Evolutionary conservation across 1,140 invertebrate species (phyloP).

Genomic region (Drosophila kurseongensis): DNA sequence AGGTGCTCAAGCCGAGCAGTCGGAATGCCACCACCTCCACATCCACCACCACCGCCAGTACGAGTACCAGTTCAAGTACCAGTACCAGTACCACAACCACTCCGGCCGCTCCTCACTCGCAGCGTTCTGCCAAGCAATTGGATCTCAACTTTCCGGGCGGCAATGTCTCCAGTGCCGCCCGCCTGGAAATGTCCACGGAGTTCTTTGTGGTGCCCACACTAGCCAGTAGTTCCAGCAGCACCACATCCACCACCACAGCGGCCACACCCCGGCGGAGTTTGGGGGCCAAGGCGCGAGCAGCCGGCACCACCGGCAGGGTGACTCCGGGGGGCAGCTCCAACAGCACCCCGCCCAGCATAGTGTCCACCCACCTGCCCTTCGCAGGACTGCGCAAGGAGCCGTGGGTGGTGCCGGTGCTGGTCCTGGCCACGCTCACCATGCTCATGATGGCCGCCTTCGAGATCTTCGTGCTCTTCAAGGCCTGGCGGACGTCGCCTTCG

Average conservation of each 20-base stretch:
- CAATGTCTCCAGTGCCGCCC: constrained; percentile 86
- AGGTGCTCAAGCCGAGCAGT: constrained; percentile 58
- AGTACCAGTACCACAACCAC: constrained; percentile 31
- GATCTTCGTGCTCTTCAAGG: constrained; percentile 95
- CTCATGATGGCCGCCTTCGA: constrained; percentile 93
- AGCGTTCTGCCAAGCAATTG: constrained; percentile 65
- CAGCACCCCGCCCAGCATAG: constrained; percentile 74
- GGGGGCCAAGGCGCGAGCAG: constrained; percentile 66
- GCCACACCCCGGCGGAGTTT: constrained; percentile 57
- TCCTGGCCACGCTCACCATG: constrained; percentile 91
- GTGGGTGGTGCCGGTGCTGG: constrained; percentile 94
- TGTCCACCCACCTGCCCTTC: constrained; percentile 71
- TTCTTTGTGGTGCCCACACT: constrained; percentile 89
- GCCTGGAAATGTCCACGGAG: constrained; percentile 91
- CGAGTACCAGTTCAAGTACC: constrained; percentile 20
- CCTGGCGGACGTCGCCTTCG: constrained; percentile 92
- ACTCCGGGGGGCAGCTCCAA: constrained; percentile 7
- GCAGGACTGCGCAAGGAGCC: constrained; percentile 88
- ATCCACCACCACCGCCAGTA: constrained; percentile 21
- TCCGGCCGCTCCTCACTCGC: constrained; percentile 13
- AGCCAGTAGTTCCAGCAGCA: constrained; percentile 32
- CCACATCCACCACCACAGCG: constrained; percentile 25
- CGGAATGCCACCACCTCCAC: constrained; percentile 34
- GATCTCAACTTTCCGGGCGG: constrained; percentile 60
- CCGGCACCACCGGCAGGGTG: constrained; percentile 45